Base-by-base conservation (phyloP, 2,888 invertebrate genomes). In the Smittia aterrima region DNA sequence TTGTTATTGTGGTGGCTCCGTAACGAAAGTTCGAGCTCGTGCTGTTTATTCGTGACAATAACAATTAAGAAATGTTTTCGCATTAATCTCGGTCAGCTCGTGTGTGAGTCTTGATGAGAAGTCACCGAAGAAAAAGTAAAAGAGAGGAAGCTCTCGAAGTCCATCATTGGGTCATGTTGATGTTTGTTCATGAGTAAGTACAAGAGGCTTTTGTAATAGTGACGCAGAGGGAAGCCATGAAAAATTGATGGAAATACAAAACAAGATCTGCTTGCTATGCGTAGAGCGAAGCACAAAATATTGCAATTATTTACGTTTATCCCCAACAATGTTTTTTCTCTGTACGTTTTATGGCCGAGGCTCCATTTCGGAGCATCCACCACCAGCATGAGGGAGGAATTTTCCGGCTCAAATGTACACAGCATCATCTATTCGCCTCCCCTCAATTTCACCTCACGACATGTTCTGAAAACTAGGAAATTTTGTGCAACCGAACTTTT, bases 251-350 rank as follows among this genome's bases (percentile, higher is more conserved):
- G 47, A 38, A 18, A 66, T 27, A 41, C 32, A 20, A 16, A 47
- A 47, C 47, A n/a, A 47, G 47, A 47, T 40, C 40, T 66, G 40
- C 20, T 66, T 41, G 24, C 68, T 68, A 47, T 68, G 68, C 68
- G 68, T 68, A 68, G 41, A 68, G 41, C 47, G 68, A 41, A 47
- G 47, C 25, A 68, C 68, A 47, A 68, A 68, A 68, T 68, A 68
- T 68, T 68, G 68, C 68, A 68, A 41, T 68, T 68, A 68, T 68
- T 68, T 68, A 68, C 68, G 68, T 41, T 47, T 47, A 68, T 47
- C 47, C 47, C 47, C 47, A 47, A 47, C 47, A 47, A 47, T 47
- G 47, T 47, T 47, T 47, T 47, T 47, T 47, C 47, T 47, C 11
- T 47, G 47, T 47, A 47, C 47, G 47, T 16, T 47, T 47, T 47